Base-by-base conservation (phyloP, 2,888 invertebrate genomes). In the Cheilosia grossa region DNA sequence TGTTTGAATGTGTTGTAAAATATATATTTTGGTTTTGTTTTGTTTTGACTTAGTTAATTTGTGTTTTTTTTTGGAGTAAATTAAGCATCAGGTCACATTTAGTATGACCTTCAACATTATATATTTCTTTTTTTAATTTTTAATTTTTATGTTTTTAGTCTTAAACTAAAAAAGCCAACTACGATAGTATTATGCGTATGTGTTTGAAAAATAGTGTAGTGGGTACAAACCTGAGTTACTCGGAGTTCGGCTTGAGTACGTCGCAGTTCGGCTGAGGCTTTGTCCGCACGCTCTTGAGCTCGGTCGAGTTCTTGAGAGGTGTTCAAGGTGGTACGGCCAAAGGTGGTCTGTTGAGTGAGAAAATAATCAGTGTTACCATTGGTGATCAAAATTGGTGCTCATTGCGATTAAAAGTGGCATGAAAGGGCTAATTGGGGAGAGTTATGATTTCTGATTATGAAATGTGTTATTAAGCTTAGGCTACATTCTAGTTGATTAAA, bases 201-300 rank as follows among this genome's bases (percentile, higher is more conserved):
- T 4, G 63, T 54, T 44, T 40, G 17, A n/a, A 15, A 21, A 61
- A 33, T 15, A 4, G 15, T 2, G 15, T 30, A 19, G 27, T 40
- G 5, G 75, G 66, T 85, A 79, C 88, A 87, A 90, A 92, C 96
- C 91, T 97, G 97, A 73, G 97, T 97, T 54, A 98, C 97, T 90
- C 98, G 94, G 77, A 98, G 93, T 91, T 98, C 98, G 9, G 98
- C 98, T 90, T 97, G 96, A 69, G 97, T 96, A 87, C 98, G 94
- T 89, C 98, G 94, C 88, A 98, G 93, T 87, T 98, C 98, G 51
- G 96, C 94, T 19, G 97, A 93, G 6, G 95, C 94, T 92, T 97
- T 98, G 91, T 98, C 98, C 63, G 97, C 96, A 77, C 96, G 94
- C 90, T 98, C 96, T 92, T 96, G 96, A 79, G 96, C 94, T 88